These are phyloP conservation scores for Agrotis ipsilon DNA, from an alignment of 2,888 invertebrate genomes.

Conservation along the genomic window DNA sequence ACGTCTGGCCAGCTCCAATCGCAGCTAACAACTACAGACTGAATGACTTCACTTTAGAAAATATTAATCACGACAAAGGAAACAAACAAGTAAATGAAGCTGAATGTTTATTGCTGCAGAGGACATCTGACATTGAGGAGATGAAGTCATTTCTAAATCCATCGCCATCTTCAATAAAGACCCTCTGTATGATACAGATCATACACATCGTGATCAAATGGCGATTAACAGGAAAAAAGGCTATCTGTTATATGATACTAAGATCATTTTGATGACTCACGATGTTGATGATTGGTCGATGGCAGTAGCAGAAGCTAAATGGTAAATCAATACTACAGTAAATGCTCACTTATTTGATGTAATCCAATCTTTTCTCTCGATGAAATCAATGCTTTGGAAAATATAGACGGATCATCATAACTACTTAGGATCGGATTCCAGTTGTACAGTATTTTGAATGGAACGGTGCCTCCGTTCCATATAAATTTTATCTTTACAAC, in stretches of 20 bases:
- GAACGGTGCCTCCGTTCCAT: too few relatives aligned
- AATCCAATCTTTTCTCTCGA: background rate
- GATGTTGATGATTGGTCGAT: slow-evolving; percentile 22
- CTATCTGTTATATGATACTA: slow-evolving; percentile 39
- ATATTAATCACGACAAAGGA: slow-evolving; percentile 37
- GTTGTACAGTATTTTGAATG: too few relatives aligned
- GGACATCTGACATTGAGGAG: slow-evolving; percentile 60
- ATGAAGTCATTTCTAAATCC: slow-evolving; percentile 64
- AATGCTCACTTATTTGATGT: background rate
- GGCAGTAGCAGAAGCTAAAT: background rate
- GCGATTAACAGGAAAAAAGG: slow-evolving; percentile 54
- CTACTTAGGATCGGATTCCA: too few relatives aligned
- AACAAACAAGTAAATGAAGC: slow-evolving; percentile 45
- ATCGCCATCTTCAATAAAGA: slow-evolving; percentile 49
- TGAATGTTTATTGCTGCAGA: slow-evolving; percentile 56
- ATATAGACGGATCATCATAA: too few relatives aligned
- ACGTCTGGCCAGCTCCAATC: background rate
- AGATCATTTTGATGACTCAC: slow-evolving; percentile 46
- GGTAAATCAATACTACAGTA: background rate
- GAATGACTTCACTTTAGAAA: slow-evolving; percentile 12
- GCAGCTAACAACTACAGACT: background rate
- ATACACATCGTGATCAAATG: slow-evolving; percentile 36
- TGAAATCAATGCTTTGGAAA: background rate
- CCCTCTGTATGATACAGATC: slow-evolving; percentile 38
- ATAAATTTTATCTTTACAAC: too few relatives aligned